Conservation (phyloP, 2,797 vertebrate species). For the Danio aesculapii region DNA sequence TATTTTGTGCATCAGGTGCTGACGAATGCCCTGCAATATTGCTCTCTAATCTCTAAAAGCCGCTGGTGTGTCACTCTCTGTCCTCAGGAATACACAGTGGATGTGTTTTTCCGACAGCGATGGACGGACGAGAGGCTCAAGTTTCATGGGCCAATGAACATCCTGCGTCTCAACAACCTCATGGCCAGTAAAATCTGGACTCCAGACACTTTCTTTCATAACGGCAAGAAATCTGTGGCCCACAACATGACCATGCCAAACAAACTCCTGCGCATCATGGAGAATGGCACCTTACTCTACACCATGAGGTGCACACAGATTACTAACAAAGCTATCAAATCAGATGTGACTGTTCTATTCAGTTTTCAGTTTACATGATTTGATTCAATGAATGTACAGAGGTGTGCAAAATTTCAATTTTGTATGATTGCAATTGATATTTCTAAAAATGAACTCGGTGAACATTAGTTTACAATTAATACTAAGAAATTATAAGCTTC, state of each 20-base stretch:
- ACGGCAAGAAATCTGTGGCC: conserved; percentile 96
- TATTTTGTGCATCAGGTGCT: neutral
- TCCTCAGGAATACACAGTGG: conserved; percentile 74
- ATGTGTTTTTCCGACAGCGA: conserved; percentile 77
- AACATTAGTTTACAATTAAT: too few species aligned
- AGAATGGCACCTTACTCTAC: conserved; percentile 76
- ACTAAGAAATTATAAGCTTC: too few species aligned
- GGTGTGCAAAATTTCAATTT: too few species aligned
- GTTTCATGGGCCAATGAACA: conserved; percentile 76
- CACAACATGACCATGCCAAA: conserved; percentile 99
- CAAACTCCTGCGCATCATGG: conserved; percentile 90
- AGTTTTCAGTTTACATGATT: too few species aligned
- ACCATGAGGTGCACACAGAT: conserved; percentile 72
- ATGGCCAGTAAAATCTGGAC: conserved; percentile 98
- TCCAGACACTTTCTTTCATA: conserved; percentile 95
- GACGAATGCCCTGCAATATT: conserved; percentile 1
- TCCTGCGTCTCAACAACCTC: conserved; percentile 87
- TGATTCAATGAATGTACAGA: too few species aligned
- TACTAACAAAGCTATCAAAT: neutral
- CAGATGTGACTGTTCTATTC: too few species aligned
- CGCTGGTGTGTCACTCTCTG: conserved; percentile 5
- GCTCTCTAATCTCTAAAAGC: neutral
- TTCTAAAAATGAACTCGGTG: too few species aligned
- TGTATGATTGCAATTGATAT: too few species aligned
- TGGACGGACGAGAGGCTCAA: conserved; percentile 75